Conservation (phyloP, 2,797 vertebrate species). For the Leptatherina wallacei region DNA sequence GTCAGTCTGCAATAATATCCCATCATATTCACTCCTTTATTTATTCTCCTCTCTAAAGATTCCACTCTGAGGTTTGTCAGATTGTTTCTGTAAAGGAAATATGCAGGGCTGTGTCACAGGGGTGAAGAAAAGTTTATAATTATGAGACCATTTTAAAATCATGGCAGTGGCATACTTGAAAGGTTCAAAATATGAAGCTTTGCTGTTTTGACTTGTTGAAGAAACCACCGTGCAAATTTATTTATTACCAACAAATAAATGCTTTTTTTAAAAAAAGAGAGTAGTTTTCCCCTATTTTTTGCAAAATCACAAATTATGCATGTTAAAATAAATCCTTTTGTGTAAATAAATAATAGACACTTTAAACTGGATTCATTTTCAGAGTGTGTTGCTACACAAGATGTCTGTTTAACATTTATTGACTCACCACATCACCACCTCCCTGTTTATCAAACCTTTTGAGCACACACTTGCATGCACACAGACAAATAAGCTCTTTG, state of each 20-base stretch:
- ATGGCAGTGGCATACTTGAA: constrained; percentile 15
- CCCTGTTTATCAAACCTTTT: constrained; percentile 48
- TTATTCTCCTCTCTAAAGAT: constrained; percentile 71
- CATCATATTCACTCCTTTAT: constrained; percentile 68
- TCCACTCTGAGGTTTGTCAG: constrained; percentile 72
- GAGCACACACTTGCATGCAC: constrained; percentile 33
- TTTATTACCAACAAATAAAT: background rate
- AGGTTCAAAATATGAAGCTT: constrained; percentile 20
- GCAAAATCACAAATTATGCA: background rate
- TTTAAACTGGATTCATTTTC: constrained; percentile 9
- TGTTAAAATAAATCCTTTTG: background rate
- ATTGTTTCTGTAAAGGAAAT: constrained; percentile 74
- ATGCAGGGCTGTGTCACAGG: constrained; percentile 39
- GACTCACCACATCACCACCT: constrained; percentile 62
- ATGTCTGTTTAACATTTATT: constrained; percentile 66
- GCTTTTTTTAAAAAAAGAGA: background rate
- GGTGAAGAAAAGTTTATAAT: constrained; percentile 40
- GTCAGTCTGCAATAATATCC: constrained; percentile 81
- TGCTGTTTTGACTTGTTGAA: background rate
- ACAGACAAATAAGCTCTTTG: constrained; percentile 59
- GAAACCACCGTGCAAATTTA: constrained; percentile 11
- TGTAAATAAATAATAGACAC: background rate
- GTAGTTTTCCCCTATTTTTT: background rate
- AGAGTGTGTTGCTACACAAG: constrained; percentile 43
- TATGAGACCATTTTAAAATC: constrained; percentile 41